phyloP scores from a whole-genome alignment of 2,888 invertebrate genomes.

The Colostygia pectinataria region DNA sequence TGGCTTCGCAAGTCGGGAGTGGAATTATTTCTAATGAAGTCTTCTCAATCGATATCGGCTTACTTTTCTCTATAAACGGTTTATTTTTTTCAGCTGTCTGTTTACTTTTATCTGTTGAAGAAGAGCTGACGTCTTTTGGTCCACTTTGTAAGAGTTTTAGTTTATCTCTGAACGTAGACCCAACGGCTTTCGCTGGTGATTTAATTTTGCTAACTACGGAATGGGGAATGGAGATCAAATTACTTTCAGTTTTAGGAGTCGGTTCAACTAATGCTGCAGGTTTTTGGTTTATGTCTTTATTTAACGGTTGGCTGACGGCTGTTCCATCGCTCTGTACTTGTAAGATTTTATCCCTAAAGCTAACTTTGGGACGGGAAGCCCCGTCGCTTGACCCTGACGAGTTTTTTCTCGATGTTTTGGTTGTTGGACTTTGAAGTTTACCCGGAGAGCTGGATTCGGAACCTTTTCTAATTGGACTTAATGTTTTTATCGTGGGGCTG shows the following conservation, averaged over 20 bases:
- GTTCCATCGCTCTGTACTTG: slow-evolving; percentile 82
- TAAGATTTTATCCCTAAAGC: slow-evolving; percentile 84
- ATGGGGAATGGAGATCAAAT: slow-evolving; percentile 76
- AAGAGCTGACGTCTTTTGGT: slow-evolving; percentile 57
- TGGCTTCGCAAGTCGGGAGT: slow-evolving; percentile 52
- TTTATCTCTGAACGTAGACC: slow-evolving; percentile 76
- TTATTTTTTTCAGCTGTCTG: slow-evolving; percentile 42
- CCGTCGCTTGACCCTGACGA: slow-evolving; percentile 75
- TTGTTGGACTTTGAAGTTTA: slow-evolving; percentile 74
- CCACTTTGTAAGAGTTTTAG: slow-evolving; percentile 73
- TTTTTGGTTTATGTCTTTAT: slow-evolving; percentile 69
- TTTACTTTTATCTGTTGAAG: slow-evolving; percentile 49
- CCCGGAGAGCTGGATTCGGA: slow-evolving; percentile 78
- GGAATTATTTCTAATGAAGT: slow-evolving; percentile 58
- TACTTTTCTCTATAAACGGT: slow-evolving; percentile 47
- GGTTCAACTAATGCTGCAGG: slow-evolving; percentile 73
- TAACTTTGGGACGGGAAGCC: slow-evolving; percentile 80
- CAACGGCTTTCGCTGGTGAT: slow-evolving; percentile 76
- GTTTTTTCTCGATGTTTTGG: slow-evolving; percentile 75
- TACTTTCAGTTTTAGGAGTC: slow-evolving; percentile 72
- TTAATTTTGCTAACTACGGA: slow-evolving; percentile 80
- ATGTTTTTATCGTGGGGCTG: slow-evolving; percentile 75
- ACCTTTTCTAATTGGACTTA: slow-evolving; percentile 76
- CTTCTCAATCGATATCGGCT: slow-evolving; percentile 55
- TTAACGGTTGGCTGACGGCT: slow-evolving; percentile 70